These are phyloP conservation scores for Artemia franciscana DNA, from an alignment of 1,140 invertebrate genomes.

Conservation along the genomic window DNA sequence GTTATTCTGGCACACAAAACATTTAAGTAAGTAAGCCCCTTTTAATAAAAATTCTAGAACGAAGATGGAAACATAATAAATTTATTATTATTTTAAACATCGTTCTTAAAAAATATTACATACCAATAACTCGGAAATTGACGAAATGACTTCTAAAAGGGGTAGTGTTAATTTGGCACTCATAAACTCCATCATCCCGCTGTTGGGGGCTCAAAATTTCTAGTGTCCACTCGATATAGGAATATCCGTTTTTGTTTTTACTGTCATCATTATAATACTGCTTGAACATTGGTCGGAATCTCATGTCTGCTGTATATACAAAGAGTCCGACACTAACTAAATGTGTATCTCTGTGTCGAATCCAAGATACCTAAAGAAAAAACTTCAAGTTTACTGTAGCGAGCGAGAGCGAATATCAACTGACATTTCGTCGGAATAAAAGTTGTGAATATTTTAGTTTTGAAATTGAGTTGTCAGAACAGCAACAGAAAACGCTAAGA, in stretches of 20 bases:
- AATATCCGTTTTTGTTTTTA: neutral
- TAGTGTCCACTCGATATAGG: constrained; percentile 67
- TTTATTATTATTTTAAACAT: too few species aligned
- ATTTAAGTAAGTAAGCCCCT: too few species aligned
- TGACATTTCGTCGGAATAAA: too few species aligned
- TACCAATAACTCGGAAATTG: constrained; percentile 59
- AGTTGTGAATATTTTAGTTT: too few species aligned
- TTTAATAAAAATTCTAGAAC: too few species aligned
- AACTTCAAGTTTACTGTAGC: neutral
- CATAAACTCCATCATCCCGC: constrained; percentile 59
- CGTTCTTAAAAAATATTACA: too few species aligned
- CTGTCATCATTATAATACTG: constrained; percentile 3
- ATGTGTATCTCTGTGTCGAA: constrained; percentile 54
- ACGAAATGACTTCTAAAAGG: constrained; percentile 67
- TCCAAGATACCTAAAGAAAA: constrained; percentile 8
- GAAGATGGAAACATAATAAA: too few species aligned
- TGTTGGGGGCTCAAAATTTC: constrained; percentile 63
- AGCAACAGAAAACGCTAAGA: too few species aligned
- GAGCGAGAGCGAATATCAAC: constrained; percentile 16
- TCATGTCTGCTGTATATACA: constrained; percentile 71
- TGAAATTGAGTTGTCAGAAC: too few species aligned
- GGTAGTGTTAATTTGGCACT: constrained; percentile 70
- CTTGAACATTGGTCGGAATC: constrained; percentile 53
- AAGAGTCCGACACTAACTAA: constrained; percentile 67
- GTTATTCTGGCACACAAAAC: too few species aligned